Evolutionary conservation across 2,797 vertebrate genomes (phyloP).

Genomic region (Lepilemur ruficaudatus): DNA sequence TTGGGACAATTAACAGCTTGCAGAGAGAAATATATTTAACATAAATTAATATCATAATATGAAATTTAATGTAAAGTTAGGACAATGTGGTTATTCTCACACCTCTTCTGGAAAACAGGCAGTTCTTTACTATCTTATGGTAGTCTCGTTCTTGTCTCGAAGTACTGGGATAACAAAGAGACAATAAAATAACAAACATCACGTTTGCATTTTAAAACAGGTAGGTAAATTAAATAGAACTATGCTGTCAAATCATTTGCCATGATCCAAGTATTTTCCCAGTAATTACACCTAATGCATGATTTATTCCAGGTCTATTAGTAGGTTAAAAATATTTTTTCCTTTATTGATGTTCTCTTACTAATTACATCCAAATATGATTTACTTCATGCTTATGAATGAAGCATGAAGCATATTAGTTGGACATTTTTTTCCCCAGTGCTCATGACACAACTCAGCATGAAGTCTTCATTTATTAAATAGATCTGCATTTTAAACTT

Average conservation of each 20-base stretch:
- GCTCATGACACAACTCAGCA: conserved; percentile 20
- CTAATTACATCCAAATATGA: conserved; percentile 60
- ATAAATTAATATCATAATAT: background rate
- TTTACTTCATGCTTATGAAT: conserved; percentile 64
- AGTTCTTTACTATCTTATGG: background rate
- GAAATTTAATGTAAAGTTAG: background rate
- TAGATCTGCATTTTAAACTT: background rate
- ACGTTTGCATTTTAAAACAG: conserved; percentile 57
- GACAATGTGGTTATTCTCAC: background rate
- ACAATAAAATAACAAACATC: background rate
- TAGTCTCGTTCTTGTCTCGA: background rate
- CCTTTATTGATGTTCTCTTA: conserved; percentile 61
- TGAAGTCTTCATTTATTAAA: conserved; percentile 32
- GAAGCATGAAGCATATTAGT: no score
- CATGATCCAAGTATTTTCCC: conserved; percentile 38
- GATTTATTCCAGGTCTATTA: conserved; percentile 60
- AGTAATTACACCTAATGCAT: conserved; percentile 55
- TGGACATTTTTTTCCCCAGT: conserved; percentile 1
- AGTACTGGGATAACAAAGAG: background rate
- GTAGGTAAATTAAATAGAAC: conserved; percentile 31
- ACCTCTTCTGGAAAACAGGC: background rate
- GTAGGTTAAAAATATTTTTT: conserved; percentile 64
- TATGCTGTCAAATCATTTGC: conserved; percentile 35
- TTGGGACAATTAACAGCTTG: background rate
- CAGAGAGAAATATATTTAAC: background rate